Base-by-base conservation (phyloP, 2,113 vertebrate species). In the Aspidoscelis tigris region DNA sequence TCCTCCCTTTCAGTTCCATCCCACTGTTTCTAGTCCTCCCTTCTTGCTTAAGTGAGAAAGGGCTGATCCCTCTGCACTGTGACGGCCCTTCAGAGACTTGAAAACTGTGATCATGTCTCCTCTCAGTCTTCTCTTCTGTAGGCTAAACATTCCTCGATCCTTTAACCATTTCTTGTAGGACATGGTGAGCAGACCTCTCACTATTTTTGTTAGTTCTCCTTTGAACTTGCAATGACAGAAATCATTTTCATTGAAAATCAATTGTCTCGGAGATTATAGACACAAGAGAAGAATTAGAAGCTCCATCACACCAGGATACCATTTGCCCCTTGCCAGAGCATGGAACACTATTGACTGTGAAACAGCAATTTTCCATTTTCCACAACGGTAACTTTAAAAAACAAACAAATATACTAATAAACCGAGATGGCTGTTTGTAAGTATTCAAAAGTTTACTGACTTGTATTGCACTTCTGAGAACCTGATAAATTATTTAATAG, bases 401-500 rank as follows among this genome's bases (percentile, higher is more conserved):
- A 79, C 33, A 33, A 33, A 33, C 72, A 84, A 55, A 61, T 18
- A 61, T 18, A 61, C 92, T 94, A 93, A 50, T 93, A 84, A 91
- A 95, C 86, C 86, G 94, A 93, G 95, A 92, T 89, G 87, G 91
- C 92, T 92, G 80, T 87, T 92, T 92, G n/a, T 89, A 93, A 92
- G 94, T 95, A 95, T 94, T 93, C 83, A 90, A 93, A 96, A 96
- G 92, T 96, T 95, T 94, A 95, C 93, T 95, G 93, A 95, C 93
- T 95, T 93, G 92, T 94, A 93, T 76, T 96, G 95, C 89, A 91
- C 91, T 96, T 96, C 92, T 94, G 92, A 96, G 92, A 93, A 88
- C 87, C 92, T 96, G 93, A 95, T 97, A 94, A 96, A 97, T 96
- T 95, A 96, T 96, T 91, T 95, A 97, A 93, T 93, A 94, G 92